Base-by-base conservation (phyloP, 2,797 vertebrate species). In the Sebastes oblongus region DNA sequence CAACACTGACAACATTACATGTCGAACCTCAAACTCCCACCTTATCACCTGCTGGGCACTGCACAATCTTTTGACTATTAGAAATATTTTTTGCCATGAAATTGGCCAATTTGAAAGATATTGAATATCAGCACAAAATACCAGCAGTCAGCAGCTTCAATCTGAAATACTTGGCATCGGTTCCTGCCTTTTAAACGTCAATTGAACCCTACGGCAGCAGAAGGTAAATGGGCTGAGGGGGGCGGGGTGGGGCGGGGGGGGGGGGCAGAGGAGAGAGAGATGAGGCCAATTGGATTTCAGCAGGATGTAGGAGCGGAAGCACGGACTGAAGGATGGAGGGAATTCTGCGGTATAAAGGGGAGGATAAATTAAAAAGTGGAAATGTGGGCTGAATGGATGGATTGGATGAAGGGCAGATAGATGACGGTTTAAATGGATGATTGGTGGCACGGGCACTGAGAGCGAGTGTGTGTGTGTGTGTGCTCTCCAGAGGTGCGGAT, bases 361-460 rank as follows among this genome's bases (percentile, higher is more conserved):
- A 75, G 69, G 87, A 84, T 72, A 76, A 89, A 90, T 90, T 87
- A 89, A 90, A 88, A 88, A 87, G 82, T 85, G 87, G 71, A 86
- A 87, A 84, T 85, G 83, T 83, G 91, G 78, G 78, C 66, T 80
- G 82, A 89, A 88, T 81, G 82, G 87, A 84, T 80, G 84, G 83
- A 86, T 72, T 52, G 81, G 73, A 88, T 82, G 89, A 88, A 91
- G 87, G 82, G 80, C 77, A 89, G 88, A 83, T 75, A 87, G 79
- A 90, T 87, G 88, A 77, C 24, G 25, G 82, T 86, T 89, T 92
- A 88, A 88, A 92, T 80, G 80, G 89, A 91, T 91, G 93, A 93
- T 90, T 90, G 90, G 91, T 90, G 86, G 86, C 86, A 85, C 70
- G 84, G 81, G 85, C 75, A 75, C 77, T 14, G 58, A 62, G 82